Conservation (phyloP, 1,140 invertebrate species). For the Drosophila bocqueti region DNA sequence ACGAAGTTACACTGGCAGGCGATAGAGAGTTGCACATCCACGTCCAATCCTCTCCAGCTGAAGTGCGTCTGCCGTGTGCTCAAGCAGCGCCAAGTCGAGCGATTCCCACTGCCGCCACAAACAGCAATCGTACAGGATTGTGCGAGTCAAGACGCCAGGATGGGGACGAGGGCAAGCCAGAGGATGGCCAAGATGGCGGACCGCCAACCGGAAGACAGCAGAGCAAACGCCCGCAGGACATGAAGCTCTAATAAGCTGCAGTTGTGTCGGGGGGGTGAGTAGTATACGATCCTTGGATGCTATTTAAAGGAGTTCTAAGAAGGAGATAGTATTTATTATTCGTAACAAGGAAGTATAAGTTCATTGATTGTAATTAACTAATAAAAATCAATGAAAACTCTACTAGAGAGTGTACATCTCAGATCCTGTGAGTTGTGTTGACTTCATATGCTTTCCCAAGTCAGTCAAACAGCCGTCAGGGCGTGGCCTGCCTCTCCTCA, state of each 20-base stretch:
- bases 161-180: not conserved
- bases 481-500: slow-evolving; percentile 1
- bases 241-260: slow-evolving; percentile 21
- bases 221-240: slow-evolving; percentile 36
- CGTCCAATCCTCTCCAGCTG: slow-evolving; percentile 7
- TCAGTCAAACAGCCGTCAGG: slow-evolving; percentile 24
- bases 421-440: not conserved
- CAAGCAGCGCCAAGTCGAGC: slow-evolving; percentile 55
- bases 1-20: slow-evolving; percentile 49
- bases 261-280: not conserved
- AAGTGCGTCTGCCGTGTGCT: slow-evolving; percentile 67
- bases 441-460: slow-evolving; percentile 34
- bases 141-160: slow-evolving; percentile 27
- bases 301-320: not conserved
- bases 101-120: slow-evolving; percentile 47
- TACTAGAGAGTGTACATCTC: not conserved
- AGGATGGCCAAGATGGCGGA: slow-evolving; percentile 42
- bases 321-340: too few relatives aligned
- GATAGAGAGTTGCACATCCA: slow-evolving; percentile 21
- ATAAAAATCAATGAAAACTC: not conserved
- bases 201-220: slow-evolving; percentile 38
- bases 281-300: not conserved
- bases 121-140: slow-evolving; percentile 31
- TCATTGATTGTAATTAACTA: not conserved
- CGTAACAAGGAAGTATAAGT: not conserved